Base-by-base conservation (phyloP, 2,888 invertebrate species). In the Lepidocyrtinus sp. region DNA sequence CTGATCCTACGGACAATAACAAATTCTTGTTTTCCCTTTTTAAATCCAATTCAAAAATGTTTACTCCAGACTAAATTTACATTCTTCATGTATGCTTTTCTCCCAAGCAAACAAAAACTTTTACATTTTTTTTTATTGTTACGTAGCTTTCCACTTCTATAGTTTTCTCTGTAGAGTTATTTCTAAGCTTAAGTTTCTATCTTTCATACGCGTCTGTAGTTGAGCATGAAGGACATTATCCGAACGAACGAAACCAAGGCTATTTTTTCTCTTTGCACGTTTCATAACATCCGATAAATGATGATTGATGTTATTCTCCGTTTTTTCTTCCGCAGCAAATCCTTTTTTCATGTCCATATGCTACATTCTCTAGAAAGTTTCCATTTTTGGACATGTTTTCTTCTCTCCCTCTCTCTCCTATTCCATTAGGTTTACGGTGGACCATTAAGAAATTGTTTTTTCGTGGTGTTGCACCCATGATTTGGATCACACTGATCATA, bases 261-360 rank as follows among this genome's bases (percentile, higher is more conserved):
- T 36, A 36, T 36, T 36, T 69, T 50, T 69, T 69, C 26, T 68
- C 15, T 55, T 55, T 9, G 24, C 62, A 45, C 7, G 62, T 45
- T 71, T 71, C 70, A 15, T 65, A 17, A 45, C 50, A 71, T 71
- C 36, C 36, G 36, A 36, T 36, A 36, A 71, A 62, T 61, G 24
- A 71, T 71, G 71, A 71, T 71, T 71, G 71, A 71, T 71, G 71
- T 15, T 55, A 70, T 61, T 70, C 22, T 22, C 36, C 21, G 45
- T 67, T 45, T 15, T 67, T 45, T 45, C 36, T 55, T 25, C 55
- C 5, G 36, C 36, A 36, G 36, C 36, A 36, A 36, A 36, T 36
- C 36, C 36, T 36, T 36, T 36, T 36, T 36, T 36, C 36, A 5
- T 36, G 36, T 36, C 36, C 36, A 36, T 36, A 36, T 36, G 36